Conservation (phyloP, 2,113 vertebrate genomes). For the Ailuropoda melanoleuca region DNA sequence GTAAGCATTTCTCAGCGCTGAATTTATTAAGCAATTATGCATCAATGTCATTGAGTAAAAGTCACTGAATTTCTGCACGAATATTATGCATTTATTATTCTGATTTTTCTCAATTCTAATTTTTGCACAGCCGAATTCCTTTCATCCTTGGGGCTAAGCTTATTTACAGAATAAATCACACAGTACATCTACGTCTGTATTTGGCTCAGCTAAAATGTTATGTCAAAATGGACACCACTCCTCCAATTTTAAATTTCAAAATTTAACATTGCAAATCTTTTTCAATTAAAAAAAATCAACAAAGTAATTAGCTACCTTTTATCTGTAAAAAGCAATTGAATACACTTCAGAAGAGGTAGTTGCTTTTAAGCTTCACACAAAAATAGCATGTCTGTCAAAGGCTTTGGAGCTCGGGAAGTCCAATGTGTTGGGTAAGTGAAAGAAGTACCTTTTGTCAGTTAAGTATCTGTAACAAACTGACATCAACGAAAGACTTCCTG, state of each 20-base stretch:
- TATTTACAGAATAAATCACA: conserved; percentile 21
- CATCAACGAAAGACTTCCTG: background rate
- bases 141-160: conserved; percentile 45
- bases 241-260: background rate
- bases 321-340: background rate
- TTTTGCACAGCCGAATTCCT: conserved; percentile 44
- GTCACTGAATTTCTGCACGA: conserved; percentile 16
- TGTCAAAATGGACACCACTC: background rate
- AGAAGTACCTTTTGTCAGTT: background rate
- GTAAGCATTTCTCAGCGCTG: background rate
- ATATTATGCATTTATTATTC: conserved; percentile 47
- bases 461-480: background rate
- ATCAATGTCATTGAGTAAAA: background rate
- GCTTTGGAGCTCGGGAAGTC: background rate
- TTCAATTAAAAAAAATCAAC: background rate
- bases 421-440: background rate
- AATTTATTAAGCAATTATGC: conserved; percentile 47
- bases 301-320: background rate
- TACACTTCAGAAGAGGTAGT: background rate
- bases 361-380: background rate
- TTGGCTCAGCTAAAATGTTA: background rate
- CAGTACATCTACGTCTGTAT: background rate
- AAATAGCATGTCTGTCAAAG: background rate
- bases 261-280: background rate
- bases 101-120: conserved; percentile 60